Base-by-base conservation (phyloP, 2,797 vertebrate species). In the Silurus aristotelis region DNA sequence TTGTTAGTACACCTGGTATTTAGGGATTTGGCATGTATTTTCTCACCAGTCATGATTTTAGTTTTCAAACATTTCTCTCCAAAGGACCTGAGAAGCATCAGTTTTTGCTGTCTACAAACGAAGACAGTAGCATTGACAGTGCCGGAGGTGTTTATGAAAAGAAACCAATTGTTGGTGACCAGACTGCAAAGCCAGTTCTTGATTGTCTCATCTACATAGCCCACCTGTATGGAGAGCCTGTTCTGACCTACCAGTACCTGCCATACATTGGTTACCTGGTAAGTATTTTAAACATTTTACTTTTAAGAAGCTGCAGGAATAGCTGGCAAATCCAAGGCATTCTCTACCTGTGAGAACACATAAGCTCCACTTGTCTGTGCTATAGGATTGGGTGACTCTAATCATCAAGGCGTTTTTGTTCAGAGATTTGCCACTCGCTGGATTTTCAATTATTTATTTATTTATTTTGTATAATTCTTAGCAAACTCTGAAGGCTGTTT, bases 241-340 rank as follows among this genome's bases (percentile, higher is more conserved):
- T 99, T 79, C 96, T 99, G 85, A 99, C 98, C 25, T 99, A 99
- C 89, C 98, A 99, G 93, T 99, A 98, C 92, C 94, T 99, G 91
- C 98, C 98, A 86, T 99, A 99, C 90, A 97, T 99, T 91, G 97
- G 97, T 91, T 99, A 99, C 91, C 93, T 99, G 96, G 98, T 99
- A 91, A 92, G 95, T 48, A 52, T 61, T 15, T 79, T 6, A 78
- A 43, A 3, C 2, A 17, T 25, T 25, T 9, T 22, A 22, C 68
- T 46, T 22, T 12, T 10, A 27, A 27, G 19, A 2, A 71, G 19
- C 19, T 48, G 4, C 38, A 22, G 38, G 20, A 71, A 48, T n/a
- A 12, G n/a, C 38, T 46, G 6, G 66, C n/a, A 64, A n/a, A 5
- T 64, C 10, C 63, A n/a, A 2, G 10, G 12, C 63, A 25, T n/a